Base-by-base conservation (phyloP, 2,113 vertebrate genomes). In the Festucalex cinctus region DNA sequence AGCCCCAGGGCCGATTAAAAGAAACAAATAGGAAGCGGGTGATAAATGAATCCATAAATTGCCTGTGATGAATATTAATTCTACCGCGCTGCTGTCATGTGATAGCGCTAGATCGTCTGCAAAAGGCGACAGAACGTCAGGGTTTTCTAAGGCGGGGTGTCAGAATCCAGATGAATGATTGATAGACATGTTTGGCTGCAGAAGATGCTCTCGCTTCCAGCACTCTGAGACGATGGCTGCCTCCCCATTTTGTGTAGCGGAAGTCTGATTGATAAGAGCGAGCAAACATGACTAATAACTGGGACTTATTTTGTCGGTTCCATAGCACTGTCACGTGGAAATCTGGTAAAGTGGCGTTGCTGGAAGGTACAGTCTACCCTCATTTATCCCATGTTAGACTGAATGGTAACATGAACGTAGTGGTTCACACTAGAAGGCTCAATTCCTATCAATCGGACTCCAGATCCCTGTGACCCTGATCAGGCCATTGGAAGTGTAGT, bases 41-140 rank as follows among this genome's bases (percentile, higher is more conserved):
- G 89, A 91, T 86, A 90, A 90, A 88, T 88, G 75, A 84, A 89
- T 88, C 78, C 77, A 88, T 86, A 85, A 88, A 88, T 88, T 86
- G 76, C 73, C 82, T 64, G 69, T 6, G 0, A 85, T 76, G 75
- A 89, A 88, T 81, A 76, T 74, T 80, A 83, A 87, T 83, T 78
- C 68, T 51, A 28, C 37, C 28, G 58, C 36, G 75, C 49, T 66
- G 46, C 57, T 66, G 66, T n/a, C 9, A 44, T 53, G 46, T 66
- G 66, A 75, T 64, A 77, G 46, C 64, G 44, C 70, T 35, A 37
- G 59, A 60, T 67, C 12, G 58, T 35, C 63, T 28, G 77, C 73
- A 78, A 77, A 77, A 44, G 64, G 60, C 78, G 77, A 81, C 67
- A 56, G 49, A 44, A 60, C 41, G 61, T 66, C 63, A 67, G 24